These are phyloP conservation scores for Ophioderma brevispina DNA, from an alignment of 35 echinoderm and acorn worm species.

Conservation along the genomic window DNA sequence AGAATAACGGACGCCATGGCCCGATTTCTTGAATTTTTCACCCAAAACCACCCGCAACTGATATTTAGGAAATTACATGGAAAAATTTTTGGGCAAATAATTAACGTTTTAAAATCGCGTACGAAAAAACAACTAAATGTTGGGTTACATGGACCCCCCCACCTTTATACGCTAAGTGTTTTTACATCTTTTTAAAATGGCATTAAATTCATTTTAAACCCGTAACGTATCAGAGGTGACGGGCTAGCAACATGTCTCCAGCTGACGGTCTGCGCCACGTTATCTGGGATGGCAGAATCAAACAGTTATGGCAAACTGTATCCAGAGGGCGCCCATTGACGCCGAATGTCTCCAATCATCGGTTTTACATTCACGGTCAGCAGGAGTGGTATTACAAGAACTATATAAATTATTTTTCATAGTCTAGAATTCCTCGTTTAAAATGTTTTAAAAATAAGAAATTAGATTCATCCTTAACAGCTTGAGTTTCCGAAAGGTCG, in stretches of 20 bases:
- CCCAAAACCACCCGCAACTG: no score
- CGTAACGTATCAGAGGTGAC: not conserved
- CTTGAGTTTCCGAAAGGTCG: no score
- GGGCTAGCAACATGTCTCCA: not conserved
- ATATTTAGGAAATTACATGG: no score
- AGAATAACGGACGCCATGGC: no score
- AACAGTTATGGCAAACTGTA: slow-evolving; percentile 60
- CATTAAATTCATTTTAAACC: not conserved
- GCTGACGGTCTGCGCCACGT: slow-evolving; percentile 7
- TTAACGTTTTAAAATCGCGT: not conserved
- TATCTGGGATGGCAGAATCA: slow-evolving; percentile 27
- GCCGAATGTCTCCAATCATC: slow-evolving; percentile 44
- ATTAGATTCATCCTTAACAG: no score
- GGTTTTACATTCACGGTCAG: no score
- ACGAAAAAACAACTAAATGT: not conserved
- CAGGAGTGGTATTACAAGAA: no score
- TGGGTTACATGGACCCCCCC: not conserved
- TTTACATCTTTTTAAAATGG: not conserved
- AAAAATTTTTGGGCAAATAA: not conserved
- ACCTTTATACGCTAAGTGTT: not conserved
- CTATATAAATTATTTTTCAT: no score
- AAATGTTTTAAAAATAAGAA: no score
- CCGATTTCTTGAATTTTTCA: no score
- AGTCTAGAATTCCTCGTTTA: no score
- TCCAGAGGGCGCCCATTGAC: slow-evolving; percentile 31